Percentiles rank a stretch among this genome's conserved stretches.
Evolutionary conservation across 2,888 invertebrate genomes (phyloP).

Genomic region (Resseliella maxima): DNA sequence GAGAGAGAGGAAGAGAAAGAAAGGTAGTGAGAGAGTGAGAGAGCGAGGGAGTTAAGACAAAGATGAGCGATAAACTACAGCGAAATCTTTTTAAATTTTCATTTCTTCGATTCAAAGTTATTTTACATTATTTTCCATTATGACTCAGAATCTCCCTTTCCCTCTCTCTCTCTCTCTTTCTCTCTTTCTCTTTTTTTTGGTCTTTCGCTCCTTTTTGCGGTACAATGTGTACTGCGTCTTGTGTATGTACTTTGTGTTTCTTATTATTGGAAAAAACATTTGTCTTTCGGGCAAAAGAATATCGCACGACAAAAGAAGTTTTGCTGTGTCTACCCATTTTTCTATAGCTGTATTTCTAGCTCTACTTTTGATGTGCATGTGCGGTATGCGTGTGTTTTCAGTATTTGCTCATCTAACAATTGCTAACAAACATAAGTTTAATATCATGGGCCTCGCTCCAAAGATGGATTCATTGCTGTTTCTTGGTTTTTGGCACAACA

Average conservation of each 20-base stretch:
- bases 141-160: no score
- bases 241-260: not conserved
- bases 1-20: not conserved
- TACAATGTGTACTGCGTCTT: not conserved
- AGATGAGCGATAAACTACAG: conserved; percentile 14
- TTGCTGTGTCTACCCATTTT: not conserved
- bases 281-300: conserved; percentile 25
- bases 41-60: not conserved
- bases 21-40: not conserved
- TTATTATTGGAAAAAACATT: conserved; percentile 9
- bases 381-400: conserved; percentile 7
- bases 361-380: no score
- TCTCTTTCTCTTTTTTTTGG: not conserved
- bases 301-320: not conserved
- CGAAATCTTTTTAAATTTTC: conserved; percentile 10
- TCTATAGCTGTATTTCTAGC: not conserved
- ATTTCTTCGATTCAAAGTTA: not conserved
- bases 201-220: not conserved
- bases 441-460: not conserved
- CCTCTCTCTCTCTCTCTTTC: not conserved
- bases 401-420: conserved; percentile 6
- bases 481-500: not conserved
- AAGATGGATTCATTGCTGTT: conserved; percentile 5
- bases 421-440: conserved; percentile 19
- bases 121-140: no score